Evolutionary conservation across 2,113 vertebrate species (phyloP).

Genomic region (Anarhynchus alexandrinus): DNA sequence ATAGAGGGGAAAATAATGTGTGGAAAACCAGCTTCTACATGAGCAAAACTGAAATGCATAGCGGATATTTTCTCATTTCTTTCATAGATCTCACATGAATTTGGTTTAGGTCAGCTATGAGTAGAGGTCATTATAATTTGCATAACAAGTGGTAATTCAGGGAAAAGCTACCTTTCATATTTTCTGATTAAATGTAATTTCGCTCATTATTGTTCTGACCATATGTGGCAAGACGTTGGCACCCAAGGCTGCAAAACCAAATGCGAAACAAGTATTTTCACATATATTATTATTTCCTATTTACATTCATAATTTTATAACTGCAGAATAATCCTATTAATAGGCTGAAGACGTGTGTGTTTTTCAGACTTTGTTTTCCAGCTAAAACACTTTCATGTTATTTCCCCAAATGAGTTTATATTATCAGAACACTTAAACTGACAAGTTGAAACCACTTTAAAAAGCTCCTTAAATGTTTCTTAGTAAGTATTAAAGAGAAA

Average conservation of each 20-base stretch:
- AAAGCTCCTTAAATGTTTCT: background rate
- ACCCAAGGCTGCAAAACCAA: background rate
- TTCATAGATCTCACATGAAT: background rate
- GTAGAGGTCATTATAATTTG: background rate
- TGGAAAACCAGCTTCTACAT: background rate
- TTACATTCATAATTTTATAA: background rate
- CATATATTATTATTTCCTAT: background rate
- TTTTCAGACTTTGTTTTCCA: background rate
- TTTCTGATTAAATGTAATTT: background rate
- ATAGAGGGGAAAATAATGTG: background rate
- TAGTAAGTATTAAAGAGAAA: background rate
- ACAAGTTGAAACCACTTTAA: background rate
- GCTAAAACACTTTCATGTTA: background rate
- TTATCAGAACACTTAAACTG: background rate
- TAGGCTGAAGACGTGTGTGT: background rate
- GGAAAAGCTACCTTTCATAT: background rate
- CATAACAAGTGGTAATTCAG: background rate
- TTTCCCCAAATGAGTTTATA: background rate
- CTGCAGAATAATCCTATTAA: background rate
- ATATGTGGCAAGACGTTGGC: background rate
- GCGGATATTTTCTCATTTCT: background rate
- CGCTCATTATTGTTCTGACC: background rate
- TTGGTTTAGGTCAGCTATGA: background rate
- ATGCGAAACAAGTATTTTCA: background rate
- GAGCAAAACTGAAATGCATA: background rate